phyloP scores from a whole-genome alignment of 2,888 invertebrate species.

The Pristionchus entomophagus region DNA sequence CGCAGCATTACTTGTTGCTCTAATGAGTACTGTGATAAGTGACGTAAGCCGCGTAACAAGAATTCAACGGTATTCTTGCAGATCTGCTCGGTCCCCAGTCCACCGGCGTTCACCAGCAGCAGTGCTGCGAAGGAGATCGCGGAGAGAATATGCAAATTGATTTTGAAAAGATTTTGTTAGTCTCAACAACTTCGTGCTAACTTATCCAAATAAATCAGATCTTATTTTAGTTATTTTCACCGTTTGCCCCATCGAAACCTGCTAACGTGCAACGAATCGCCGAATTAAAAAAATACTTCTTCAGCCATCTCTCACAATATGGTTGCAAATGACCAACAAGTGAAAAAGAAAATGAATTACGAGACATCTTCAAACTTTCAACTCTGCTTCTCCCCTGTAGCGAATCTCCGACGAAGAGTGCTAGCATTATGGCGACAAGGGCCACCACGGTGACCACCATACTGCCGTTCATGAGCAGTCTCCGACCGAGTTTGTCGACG shows the following conservation, averaged over 20 bases:
- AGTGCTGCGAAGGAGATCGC: conserved; percentile 55
- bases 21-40: too few species aligned
- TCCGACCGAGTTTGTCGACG: conserved; percentile 61
- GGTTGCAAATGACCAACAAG: too few species aligned
- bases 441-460: conserved; percentile 17
- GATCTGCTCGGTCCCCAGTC: conserved; percentile 53
- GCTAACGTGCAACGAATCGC: too few species aligned
- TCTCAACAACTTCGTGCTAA: not conserved
- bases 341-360: too few species aligned
- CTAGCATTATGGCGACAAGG: conserved; percentile 50
- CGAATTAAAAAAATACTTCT: too few species aligned
- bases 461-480: conserved; percentile 54
- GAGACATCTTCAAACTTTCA: too few species aligned
- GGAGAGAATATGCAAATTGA: conserved; percentile 56
- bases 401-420: conserved; percentile 52
- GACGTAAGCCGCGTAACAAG: too few species aligned
- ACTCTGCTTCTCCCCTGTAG: conserved; percentile 53
- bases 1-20: not conserved
- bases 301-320: too few species aligned
- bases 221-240: too few species aligned
- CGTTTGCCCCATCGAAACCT: too few species aligned
- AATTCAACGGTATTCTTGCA: too few species aligned
- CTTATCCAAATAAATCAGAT: not conserved
- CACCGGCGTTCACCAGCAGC: conserved; percentile 59
- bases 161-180: too few species aligned